These are phyloP conservation scores for Rhysida immarginata DNA, from an alignment of 1,140 invertebrate genomes.

Conservation along the genomic window DNA sequence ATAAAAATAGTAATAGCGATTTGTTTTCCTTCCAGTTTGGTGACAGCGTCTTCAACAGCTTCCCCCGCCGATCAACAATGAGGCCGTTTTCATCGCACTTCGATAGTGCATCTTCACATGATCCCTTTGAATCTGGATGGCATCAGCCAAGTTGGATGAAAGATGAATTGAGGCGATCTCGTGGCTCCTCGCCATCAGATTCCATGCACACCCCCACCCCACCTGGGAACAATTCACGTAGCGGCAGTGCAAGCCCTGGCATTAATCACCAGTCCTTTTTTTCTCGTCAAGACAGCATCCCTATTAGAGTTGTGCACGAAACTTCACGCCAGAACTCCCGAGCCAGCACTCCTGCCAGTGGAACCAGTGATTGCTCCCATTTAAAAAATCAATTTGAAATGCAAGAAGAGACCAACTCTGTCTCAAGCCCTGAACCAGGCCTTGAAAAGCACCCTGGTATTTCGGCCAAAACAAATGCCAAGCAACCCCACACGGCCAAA, in stretches of 20 bases:
- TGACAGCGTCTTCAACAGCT: no score
- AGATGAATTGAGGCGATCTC: neutral
- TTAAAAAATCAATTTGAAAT: neutral
- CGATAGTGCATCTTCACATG: no score
- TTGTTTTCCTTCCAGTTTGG: no score
- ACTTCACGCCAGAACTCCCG: neutral
- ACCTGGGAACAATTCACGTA: neutral
- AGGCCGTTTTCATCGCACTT: no score
- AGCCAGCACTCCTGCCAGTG: neutral
- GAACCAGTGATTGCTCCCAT: neutral
- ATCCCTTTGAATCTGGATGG: neutral
- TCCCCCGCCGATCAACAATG: no score
- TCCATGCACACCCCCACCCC: neutral
- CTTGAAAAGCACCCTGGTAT: conserved; percentile 7
- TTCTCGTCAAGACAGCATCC: neutral
- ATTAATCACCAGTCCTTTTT: neutral
- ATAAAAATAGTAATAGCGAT: no score
- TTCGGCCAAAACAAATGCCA: neutral
- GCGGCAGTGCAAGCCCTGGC: neutral
- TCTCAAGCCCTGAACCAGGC: neutral
- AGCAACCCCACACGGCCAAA: neutral
- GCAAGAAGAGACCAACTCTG: neutral
- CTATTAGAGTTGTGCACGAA: neutral
- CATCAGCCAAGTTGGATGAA: neutral
- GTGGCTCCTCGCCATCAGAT: neutral